Base-by-base conservation (phyloP, 2,113 vertebrate species). In the Macquaria australasica region DNA sequence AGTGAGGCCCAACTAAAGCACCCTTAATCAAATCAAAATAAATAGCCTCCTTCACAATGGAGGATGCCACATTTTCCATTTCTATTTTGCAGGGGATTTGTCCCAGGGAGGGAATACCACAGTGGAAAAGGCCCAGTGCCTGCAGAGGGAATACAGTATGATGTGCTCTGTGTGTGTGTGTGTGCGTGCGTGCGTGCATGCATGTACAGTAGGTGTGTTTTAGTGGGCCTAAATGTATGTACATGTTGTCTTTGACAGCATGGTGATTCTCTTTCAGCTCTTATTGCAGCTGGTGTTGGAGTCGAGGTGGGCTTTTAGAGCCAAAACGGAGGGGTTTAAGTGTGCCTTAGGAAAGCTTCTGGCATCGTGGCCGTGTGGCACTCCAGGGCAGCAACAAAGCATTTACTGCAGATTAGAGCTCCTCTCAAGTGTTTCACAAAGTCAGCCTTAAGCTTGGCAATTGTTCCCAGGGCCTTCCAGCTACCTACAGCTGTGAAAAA, bases 11-110 rank as follows among this genome's bases (percentile, higher is more conserved):
- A 85, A 92, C 93, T 89, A 95, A 94, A 95, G 94, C 90, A 89
- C 91, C 90, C 92, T 91, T 95, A 95, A 95, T 95, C 94, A 95
- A 95, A 96, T 95, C 93, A 95, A 93, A 96, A 95, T 95, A 95
- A 96, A 94, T 95, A 95, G 86, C 89, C 87, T 72, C 87, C 83
- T 85, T 93, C 90, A 90, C 89, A 94, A 95, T 92, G 72, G 88
- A 88, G 85, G 87, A 94, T 88, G 88, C 90, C 83, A 89, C 86
- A 83, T 91, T 91, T 93, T 92, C 87, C 91, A 87, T 89, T 91
- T 91, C 88, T 89, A 85, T 92, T 93, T 93, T 89, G 77, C 79
- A 69, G 76, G 69, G 87, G 91, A 92, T 94, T 94, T 94, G 93
- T 94, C 87, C 93, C 83, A 74, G 77, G 84, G 82, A 88, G 89